Percentiles rank a stretch among this genome's conserved stretches.
These are phyloP conservation scores for Diorhabda sublineata DNA, from an alignment of 1,140 invertebrate genomes.

Conservation along the genomic window DNA sequence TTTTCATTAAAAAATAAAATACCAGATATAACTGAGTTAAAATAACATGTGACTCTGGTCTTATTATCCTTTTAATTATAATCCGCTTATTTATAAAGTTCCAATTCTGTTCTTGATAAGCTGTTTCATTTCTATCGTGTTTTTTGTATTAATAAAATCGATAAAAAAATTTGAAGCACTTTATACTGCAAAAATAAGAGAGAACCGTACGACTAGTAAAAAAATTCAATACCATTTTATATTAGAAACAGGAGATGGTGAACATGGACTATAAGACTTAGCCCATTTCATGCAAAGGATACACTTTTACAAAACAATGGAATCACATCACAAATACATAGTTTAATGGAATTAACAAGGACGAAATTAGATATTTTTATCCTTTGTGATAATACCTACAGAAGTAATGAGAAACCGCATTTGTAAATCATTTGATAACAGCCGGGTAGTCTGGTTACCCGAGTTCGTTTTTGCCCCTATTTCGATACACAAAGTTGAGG, in stretches of 20 bases:
- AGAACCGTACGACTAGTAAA: slow-evolving; percentile 9
- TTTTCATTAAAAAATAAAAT: too few species aligned
- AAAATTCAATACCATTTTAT: slow-evolving; percentile 4
- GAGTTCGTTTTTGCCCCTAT: too few species aligned
- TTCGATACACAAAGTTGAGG: too few species aligned
- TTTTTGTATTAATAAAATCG: background rate
- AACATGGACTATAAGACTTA: background rate
- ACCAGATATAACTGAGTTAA: background rate
- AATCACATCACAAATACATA: slow-evolving; percentile 22
- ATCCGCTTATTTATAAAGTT: background rate
- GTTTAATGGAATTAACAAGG: slow-evolving; percentile 13
- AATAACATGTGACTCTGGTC: background rate
- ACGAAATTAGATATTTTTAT: background rate
- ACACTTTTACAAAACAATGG: slow-evolving; percentile 11
- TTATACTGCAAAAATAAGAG: background rate
- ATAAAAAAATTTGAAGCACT: background rate
- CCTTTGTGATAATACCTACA: background rate
- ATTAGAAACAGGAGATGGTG: background rate
- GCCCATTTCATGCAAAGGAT: slow-evolving; percentile 7
- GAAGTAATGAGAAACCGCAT: background rate
- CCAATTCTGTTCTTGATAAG: background rate
- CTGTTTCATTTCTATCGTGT: background rate
- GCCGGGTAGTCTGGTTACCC: too few species aligned
- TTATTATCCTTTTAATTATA: background rate
- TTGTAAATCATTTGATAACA: background rate